Percentiles rank a stretch among this genome's conserved stretches.
Conservation (phyloP, 2,888 invertebrate species). For the Syritta pipiens region DNA sequence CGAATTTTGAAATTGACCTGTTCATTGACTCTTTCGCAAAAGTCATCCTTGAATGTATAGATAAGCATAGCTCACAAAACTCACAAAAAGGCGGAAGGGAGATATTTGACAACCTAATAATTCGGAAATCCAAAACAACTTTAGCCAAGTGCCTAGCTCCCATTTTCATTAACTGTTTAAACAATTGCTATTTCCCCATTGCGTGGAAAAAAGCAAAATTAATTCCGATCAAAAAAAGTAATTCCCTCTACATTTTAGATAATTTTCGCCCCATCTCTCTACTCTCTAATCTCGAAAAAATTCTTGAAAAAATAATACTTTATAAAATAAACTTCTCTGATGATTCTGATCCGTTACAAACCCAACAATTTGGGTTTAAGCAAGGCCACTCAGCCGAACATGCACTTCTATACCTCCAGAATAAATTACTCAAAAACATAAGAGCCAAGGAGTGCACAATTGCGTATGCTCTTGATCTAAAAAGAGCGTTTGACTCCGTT, state of each 20-base stretch:
- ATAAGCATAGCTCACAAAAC: too few relatives aligned
- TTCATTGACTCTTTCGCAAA: too few relatives aligned
- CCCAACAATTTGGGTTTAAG: conserved; percentile 9
- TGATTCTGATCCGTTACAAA: not conserved
- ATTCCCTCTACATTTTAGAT: not conserved
- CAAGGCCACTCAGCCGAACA: not conserved
- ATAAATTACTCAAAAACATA: not conserved
- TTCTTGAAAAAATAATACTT: not conserved
- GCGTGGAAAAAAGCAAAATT: conserved; percentile 1
- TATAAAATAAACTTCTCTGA: not conserved
- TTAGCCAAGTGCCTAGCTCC: not conserved
- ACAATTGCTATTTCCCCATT: conserved; percentile 5
- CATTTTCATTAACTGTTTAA: conserved; percentile 9
- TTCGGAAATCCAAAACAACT: not conserved
- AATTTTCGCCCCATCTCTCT: not conserved
- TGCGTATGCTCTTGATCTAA: not conserved
- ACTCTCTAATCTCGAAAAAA: not conserved
- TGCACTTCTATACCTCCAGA: too few relatives aligned
- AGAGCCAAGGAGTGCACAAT: not conserved
- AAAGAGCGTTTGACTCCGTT: not conserved
- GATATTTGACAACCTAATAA: not conserved
- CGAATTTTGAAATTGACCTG: too few relatives aligned
- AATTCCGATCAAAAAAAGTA: too few relatives aligned
- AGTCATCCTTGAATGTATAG: too few relatives aligned
- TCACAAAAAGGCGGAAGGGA: not conserved